These are phyloP conservation scores for Lepidotrigona ventralis DNA, from an alignment of 1,140 invertebrate species.

Conservation along the genomic window DNA sequence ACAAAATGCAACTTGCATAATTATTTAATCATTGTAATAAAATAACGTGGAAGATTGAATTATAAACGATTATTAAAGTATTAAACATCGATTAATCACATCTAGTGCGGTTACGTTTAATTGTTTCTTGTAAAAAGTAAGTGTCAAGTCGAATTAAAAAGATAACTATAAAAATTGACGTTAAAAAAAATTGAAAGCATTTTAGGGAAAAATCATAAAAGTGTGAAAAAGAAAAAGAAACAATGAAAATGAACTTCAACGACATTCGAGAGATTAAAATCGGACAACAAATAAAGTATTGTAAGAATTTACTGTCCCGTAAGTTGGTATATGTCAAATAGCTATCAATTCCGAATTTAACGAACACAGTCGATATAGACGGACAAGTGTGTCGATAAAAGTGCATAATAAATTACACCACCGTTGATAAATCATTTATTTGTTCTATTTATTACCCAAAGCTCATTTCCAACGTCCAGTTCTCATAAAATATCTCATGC, in stretches of 20 bases:
- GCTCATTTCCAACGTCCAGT: slow-evolving; percentile 52
- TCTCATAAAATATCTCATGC: slow-evolving; percentile 47
- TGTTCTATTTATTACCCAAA: slow-evolving; percentile 68
- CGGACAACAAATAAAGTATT: not conserved
- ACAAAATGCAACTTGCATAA: not conserved
- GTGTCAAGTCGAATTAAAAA: not conserved
- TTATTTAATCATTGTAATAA: not conserved
- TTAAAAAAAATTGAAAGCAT: not conserved
- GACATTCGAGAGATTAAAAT: not conserved
- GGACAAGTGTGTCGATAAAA: slow-evolving; percentile 15
- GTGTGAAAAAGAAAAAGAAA: not conserved
- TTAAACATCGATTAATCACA: not conserved
- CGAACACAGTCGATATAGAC: not conserved
- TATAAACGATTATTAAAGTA: not conserved
- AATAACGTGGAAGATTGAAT: not conserved
- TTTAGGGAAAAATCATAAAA: not conserved
- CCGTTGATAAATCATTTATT: slow-evolving; percentile 63
- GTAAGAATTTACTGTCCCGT: not conserved
- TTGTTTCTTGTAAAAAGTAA: not conserved
- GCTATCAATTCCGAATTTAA: not conserved
- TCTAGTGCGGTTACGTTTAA: not conserved
- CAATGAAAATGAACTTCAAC: not conserved
- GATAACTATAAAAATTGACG: not conserved
- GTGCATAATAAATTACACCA: slow-evolving; percentile 60
- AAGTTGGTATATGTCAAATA: not conserved